Evolutionary conservation across 2,888 invertebrate genomes (phyloP).

Genomic region (Cephus sareptanus): DNA sequence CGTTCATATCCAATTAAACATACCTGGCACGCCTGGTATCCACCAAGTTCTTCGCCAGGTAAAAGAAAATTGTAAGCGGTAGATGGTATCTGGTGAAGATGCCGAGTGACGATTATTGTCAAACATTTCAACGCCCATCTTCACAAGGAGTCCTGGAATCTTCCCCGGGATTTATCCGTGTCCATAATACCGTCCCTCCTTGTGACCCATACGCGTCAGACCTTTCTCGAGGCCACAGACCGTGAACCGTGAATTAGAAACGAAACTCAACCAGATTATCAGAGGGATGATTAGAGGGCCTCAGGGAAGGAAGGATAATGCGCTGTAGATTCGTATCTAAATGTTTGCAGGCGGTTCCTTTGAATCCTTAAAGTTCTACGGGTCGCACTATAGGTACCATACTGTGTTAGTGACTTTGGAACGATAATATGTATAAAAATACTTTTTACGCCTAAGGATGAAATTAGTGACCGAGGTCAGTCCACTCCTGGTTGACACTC

Average conservation of each 20-base stretch:
- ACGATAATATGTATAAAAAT: neutral
- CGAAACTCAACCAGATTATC: neutral
- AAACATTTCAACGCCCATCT: conserved; percentile 38
- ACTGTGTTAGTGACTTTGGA: neutral
- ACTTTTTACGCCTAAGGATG: neutral
- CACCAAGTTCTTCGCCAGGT: neutral
- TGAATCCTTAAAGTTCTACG: neutral
- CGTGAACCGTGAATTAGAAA: neutral
- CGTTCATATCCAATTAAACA: neutral
- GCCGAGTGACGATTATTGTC: conserved; percentile 42
- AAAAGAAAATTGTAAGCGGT: conserved; percentile 5
- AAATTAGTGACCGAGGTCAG: conserved; percentile 25
- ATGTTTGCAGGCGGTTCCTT: neutral
- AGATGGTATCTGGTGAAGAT: conserved; percentile 37
- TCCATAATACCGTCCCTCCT: conserved; percentile 15
- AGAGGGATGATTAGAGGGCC: neutral
- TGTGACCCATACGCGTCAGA: neutral
- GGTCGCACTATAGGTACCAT: neutral
- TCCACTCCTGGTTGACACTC: conserved; percentile 2
- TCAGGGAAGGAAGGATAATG: neutral
- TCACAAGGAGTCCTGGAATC: conserved; percentile 8
- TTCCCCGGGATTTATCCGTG: conserved; percentile 19
- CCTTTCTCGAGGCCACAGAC: neutral
- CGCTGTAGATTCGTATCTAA: neutral
- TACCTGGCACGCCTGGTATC: neutral